A percentile compares a stretch with the other conserved stretches of the same genome.
Evolutionary conservation across 2,888 invertebrate species (phyloP).

Genomic region (Oscheius sp.): DNA sequence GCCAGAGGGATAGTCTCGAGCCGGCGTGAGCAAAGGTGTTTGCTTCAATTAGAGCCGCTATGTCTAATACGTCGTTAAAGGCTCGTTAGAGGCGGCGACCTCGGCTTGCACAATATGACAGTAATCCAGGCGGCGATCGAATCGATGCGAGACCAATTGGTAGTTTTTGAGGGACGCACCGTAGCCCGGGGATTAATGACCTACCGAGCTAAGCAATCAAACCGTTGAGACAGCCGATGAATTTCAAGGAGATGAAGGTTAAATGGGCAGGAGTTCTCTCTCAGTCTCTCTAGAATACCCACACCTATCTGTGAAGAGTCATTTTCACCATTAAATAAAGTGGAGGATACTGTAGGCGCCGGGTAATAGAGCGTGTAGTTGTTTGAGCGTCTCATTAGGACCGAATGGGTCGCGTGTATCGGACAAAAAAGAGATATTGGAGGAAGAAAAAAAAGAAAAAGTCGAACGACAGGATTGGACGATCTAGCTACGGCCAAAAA

Average conservation of each 20-base stretch:
- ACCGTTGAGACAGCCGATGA: background rate
- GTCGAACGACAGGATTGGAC: constrained; percentile 18
- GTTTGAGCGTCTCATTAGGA: constrained; percentile 28
- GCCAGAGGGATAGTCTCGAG: constrained; percentile 10
- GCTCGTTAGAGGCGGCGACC: constrained; percentile 6
- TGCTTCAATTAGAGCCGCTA: constrained; percentile 28
- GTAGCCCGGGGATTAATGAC: constrained; percentile 17
- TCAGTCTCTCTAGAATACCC: too few relatives aligned
- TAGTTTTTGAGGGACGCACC: constrained; percentile 2
- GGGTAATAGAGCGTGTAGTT: constrained; percentile 25
- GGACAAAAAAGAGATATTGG: background rate
- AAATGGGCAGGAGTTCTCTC: too few relatives aligned
- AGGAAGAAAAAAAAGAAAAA: constrained; percentile 12
- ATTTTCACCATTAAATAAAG: constrained; percentile 2
- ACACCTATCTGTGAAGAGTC: too few relatives aligned
- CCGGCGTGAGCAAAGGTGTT: constrained; percentile 24
- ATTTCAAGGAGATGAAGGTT: background rate
- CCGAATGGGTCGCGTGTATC: constrained; percentile 23
- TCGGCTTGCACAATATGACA: constrained; percentile 12
- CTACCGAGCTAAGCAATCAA: constrained; percentile 2
- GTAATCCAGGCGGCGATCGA: constrained; percentile 8
- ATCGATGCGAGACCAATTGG: constrained; percentile 22
- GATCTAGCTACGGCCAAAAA: constrained; percentile 14
- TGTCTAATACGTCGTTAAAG: constrained; percentile 28
- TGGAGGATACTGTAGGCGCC: constrained; percentile 18